These are phyloP conservation scores for Lagothrix lagotricha DNA, from an alignment of 2,797 vertebrate genomes.

Conservation along the genomic window DNA sequence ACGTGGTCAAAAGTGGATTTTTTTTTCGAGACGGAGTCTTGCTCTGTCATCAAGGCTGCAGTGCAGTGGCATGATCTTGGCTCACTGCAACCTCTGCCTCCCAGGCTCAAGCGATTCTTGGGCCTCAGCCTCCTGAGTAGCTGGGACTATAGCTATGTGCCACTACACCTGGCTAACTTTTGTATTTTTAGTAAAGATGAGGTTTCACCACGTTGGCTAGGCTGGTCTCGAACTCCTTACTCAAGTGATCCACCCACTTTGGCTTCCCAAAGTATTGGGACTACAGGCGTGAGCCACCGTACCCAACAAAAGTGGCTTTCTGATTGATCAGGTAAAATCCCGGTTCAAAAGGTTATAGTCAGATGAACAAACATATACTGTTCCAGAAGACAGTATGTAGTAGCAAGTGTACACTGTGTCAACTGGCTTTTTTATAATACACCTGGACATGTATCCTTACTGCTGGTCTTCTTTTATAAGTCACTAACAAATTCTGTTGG, in stretches of 20 bases:
- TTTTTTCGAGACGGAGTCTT: neutral
- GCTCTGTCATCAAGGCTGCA: neutral
- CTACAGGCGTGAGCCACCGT: neutral
- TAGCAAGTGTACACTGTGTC: neutral
- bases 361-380: neutral
- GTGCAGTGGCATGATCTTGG: neutral
- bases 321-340: neutral
- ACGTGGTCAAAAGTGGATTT: neutral
- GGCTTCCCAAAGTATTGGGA: neutral
- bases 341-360: neutral
- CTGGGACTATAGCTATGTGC: neutral
- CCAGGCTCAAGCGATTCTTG: neutral
- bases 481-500: neutral
- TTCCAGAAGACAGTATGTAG: neutral
- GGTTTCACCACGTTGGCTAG: neutral
- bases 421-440: neutral
- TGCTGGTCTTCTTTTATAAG: neutral
- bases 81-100: neutral
- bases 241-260: neutral
- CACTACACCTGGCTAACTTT: neutral
- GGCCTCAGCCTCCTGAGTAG: neutral
- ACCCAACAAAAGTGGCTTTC: neutral
- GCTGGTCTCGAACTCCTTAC: neutral
- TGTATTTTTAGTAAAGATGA: neutral
- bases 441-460: neutral